A percentile compares a stretch with the other conserved stretches of the same genome.
Conservation (phyloP, 2,113 vertebrate species). For the Piliocolobus tephrosceles region DNA sequence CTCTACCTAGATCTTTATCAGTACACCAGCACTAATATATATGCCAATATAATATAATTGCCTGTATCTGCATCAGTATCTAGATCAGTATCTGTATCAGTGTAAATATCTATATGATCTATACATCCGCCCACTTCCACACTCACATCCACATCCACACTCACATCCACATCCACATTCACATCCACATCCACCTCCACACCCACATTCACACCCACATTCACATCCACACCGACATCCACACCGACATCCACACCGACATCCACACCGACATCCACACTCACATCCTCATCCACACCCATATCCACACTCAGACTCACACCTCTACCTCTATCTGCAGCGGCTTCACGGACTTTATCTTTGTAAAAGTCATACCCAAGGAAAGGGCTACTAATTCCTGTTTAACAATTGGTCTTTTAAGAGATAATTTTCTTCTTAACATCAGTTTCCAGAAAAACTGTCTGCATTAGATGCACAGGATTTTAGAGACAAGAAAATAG, state of each 20-base stretch:
- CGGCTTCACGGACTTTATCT: neutral
- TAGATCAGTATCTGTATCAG: neutral
- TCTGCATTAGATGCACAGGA: neutral
- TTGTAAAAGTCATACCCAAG: neutral
- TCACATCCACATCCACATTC: no score
- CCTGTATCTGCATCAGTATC: accelerated
- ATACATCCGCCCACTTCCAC: accelerated
- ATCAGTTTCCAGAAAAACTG: neutral
- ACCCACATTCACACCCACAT: accelerated
- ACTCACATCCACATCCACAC: no score
- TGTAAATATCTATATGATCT: no score
- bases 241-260: no score
- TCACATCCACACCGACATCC: accelerated
- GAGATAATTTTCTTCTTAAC: neutral
- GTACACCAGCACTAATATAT: no score
- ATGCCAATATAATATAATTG: accelerated
- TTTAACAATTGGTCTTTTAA: neutral
- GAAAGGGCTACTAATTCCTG: neutral
- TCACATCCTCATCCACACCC: no score
- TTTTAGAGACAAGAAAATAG: neutral
- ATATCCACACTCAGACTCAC: no score
- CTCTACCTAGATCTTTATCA: no score
- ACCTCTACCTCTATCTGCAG: accelerated
- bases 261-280: accelerated
- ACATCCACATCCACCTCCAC: accelerated